Percentiles rank a stretch among this genome's conserved stretches.
These are phyloP conservation scores for Porites cylindrica DNA, from an alignment of 92 coral and sea anemone genomes.

Conservation along the genomic window DNA sequence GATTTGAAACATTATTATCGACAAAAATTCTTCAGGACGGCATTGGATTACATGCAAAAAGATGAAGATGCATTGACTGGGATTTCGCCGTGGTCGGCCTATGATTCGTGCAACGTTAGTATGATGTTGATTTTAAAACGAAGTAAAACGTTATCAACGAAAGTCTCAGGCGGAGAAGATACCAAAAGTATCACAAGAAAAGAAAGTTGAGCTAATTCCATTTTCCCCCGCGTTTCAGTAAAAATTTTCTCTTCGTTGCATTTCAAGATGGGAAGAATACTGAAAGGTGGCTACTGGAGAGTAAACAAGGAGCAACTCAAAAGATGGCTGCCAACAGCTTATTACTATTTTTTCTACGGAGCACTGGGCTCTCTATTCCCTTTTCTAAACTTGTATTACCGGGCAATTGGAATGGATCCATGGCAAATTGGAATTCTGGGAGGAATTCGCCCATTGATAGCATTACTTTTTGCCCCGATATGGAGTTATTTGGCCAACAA, in stretches of 20 bases:
- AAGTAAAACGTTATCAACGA: neutral
- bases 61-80: neutral
- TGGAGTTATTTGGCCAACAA: slow-evolving; percentile 84
- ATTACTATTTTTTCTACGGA: slow-evolving; percentile 85
- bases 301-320: slow-evolving; percentile 66
- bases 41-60: too few species aligned
- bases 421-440: slow-evolving; percentile 93
- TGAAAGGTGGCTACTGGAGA: slow-evolving; percentile 73
- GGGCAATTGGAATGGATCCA: slow-evolving; percentile 81
- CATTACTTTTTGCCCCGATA: slow-evolving; percentile 74
- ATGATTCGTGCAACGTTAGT: too few species aligned
- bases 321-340: slow-evolving; percentile 77
- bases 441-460: slow-evolving; percentile 86
- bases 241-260: neutral
- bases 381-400: slow-evolving; percentile 78
- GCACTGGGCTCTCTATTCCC: slow-evolving; percentile 89
- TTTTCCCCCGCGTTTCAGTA: neutral
- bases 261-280: slow-evolving; percentile 50
- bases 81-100: neutral
- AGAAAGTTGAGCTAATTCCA: neutral
- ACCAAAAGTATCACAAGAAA: neutral
- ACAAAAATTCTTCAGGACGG: neutral
- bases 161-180: neutral
- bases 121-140: neutral
- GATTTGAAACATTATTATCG: neutral